Conservation (phyloP, 1,140 invertebrate genomes). For the Pectinophora gossypiella region DNA sequence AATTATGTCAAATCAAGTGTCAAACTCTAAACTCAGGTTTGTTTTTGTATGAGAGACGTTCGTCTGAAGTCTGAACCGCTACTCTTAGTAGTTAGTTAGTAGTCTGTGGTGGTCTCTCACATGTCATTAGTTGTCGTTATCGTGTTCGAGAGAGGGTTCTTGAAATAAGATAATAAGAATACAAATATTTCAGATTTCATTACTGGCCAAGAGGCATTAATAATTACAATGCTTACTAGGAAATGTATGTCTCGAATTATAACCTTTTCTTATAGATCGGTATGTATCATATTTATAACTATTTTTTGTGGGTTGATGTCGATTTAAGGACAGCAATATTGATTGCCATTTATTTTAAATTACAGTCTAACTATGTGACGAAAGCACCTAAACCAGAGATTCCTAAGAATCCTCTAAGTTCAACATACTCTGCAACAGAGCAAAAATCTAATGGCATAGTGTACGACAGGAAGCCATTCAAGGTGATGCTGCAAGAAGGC, state of each 20-base stretch:
- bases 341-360: background rate
- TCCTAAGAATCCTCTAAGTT: slow-evolving; percentile 79
- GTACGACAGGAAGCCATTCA: slow-evolving; percentile 94
- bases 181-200: too few species aligned
- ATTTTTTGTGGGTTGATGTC: background rate
- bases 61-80: too few species aligned
- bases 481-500: slow-evolving; percentile 81
- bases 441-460: slow-evolving; percentile 83
- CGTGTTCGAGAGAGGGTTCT: too few species aligned
- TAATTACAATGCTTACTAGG: background rate
- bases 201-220: too few species aligned
- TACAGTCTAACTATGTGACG: slow-evolving; percentile 38
- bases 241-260: background rate
- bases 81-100: too few species aligned
- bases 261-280: background rate
- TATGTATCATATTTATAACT: background rate
- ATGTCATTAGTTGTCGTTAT: too few species aligned
- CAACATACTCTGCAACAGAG: slow-evolving; percentile 75
- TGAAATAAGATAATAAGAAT: too few species aligned
- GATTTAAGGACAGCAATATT: background rate
- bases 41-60: too few species aligned
- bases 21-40: too few species aligned
- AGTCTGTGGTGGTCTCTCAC: too few species aligned
- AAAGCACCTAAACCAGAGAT: slow-evolving; percentile 72
- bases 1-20: too few species aligned